These are phyloP conservation scores for Lobophora halterata DNA, from an alignment of 2,888 invertebrate genomes.

Conservation along the genomic window DNA sequence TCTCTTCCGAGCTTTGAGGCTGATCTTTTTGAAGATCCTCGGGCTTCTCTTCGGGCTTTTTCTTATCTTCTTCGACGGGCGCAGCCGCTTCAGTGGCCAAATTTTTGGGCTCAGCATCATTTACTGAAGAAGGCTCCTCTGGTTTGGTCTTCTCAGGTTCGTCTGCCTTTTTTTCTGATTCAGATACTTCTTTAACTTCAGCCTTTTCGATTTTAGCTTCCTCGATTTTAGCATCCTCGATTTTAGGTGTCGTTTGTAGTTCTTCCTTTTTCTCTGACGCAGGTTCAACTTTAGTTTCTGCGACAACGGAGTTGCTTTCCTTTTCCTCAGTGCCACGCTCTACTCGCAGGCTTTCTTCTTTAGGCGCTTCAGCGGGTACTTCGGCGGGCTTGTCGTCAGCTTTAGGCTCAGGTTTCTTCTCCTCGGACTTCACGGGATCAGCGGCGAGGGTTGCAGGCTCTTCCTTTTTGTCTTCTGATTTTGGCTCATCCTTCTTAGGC, in stretches of 20 bases:
- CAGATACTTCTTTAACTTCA: background rate
- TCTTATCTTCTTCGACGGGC: constrained; percentile 24
- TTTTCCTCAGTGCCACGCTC: constrained; percentile 64
- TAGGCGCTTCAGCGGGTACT: constrained; percentile 31
- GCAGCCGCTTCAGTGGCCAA: constrained; percentile 28
- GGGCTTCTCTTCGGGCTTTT: constrained; percentile 7
- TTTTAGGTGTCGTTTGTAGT: constrained; percentile 8
- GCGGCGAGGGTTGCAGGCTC: constrained; percentile 18
- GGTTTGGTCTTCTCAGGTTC: no score
- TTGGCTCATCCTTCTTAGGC: constrained; percentile 14
- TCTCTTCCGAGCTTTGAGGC: constrained; percentile 52
- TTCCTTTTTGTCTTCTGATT: constrained; percentile 33
- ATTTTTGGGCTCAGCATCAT: constrained; percentile 18
- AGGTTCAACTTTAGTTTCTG: constrained; percentile 3
- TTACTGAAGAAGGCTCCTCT: constrained; percentile 21
- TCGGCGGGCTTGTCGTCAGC: constrained; percentile 29
- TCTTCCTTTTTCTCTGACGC: constrained; percentile 32
- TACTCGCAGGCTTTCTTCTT: constrained; percentile 43
- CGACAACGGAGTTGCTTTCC: background rate
- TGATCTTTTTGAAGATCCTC: no score
- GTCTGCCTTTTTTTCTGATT: constrained; percentile 2
- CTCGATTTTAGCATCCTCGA: constrained; percentile 11
- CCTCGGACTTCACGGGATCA: constrained; percentile 15
- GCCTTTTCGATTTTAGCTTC: constrained; percentile 8
- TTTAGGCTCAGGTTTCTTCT: constrained; percentile 22